These are phyloP conservation scores for Thelaira solivaga DNA, from an alignment of 2,888 invertebrate species.

Conservation along the genomic window DNA sequence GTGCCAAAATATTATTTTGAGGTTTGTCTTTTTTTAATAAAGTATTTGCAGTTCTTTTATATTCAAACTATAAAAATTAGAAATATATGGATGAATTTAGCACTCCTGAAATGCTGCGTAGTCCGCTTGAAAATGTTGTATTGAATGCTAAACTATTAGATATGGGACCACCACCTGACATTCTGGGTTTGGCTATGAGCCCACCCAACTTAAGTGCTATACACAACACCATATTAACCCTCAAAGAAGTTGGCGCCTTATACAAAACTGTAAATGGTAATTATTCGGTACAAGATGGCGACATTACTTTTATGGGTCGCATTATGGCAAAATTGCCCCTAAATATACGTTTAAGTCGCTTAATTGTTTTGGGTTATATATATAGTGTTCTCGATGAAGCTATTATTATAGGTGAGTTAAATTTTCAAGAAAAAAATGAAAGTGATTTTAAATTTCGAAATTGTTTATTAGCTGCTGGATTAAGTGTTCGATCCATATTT, in stretches of 20 bases:
- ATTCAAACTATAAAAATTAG: conserved; percentile 67
- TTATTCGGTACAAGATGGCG: conserved; percentile 84
- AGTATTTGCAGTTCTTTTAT: neutral
- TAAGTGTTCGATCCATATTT: conserved; percentile 89
- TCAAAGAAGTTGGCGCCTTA: conserved; percentile 92
- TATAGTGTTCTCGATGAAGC: conserved; percentile 91
- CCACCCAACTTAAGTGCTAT: conserved; percentile 92
- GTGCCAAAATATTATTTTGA: conserved; percentile 83
- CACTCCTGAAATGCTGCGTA: conserved; percentile 86
- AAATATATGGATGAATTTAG: conserved; percentile 79
- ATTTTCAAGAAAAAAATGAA: too few species aligned
- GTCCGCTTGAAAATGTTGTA: conserved; percentile 88
- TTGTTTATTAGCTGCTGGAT: conserved; percentile 82
- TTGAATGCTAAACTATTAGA: conserved; percentile 89
- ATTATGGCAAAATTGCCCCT: conserved; percentile 90
- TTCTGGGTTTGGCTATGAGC: conserved; percentile 90
- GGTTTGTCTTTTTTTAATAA: neutral
- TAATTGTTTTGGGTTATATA: conserved; percentile 91
- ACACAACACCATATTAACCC: conserved; percentile 85
- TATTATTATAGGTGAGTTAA: conserved; percentile 84
- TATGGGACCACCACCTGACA: conserved; percentile 86
- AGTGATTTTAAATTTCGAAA: neutral
- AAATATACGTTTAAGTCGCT: conserved; percentile 87
- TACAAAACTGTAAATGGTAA: conserved; percentile 80
- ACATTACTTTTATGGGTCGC: conserved; percentile 90